Base-by-base conservation (phyloP, 2,888 invertebrate species). In the Philereme transversata region DNA sequence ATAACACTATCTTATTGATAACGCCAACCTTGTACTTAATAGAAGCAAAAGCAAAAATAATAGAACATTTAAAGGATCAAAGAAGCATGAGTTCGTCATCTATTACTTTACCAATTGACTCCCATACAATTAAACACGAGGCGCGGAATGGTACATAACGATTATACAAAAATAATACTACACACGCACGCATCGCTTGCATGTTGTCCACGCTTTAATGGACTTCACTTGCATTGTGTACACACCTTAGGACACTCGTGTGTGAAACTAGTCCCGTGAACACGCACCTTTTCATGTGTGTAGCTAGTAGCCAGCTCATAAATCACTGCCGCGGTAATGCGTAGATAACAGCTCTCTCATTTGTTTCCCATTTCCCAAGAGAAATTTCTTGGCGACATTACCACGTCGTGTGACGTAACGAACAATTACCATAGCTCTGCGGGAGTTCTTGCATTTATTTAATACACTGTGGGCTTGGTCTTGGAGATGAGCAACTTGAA, bases 331-430 rank as follows among this genome's bases (percentile, higher is more conserved):
- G 81, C 82, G 77, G 86, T 89, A 88, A 90, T 89, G 89, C 86
- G 88, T 87, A 88, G 90, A 90, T 89, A 90, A 89, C 83, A 89
- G 86, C 86, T 85, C 87, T 86, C 88, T 88, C 88, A 88, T 90
- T 90, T 90, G 90, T 90, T 89, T 85, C 83, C 88, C 87, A 89
- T 90, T 89, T 90, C 88, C 85, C 88, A 72, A 73, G 87, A 87
- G 87, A 87, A 87, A 89, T 88, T 86, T 88, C 89, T 87, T 82
- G 83, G 84, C 83, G 87, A 84, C 87, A 86, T 87, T 85, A 87
- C 83, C 77, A 74, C 76, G 75, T 73, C 74, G 75, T 63, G 79
- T 87, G 87, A 87, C 81, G 83, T 81, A 86, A 89, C 82, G 76
- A 79, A 76, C 83, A 84, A 86, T 87, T 85, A 84, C 82, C 76